Conservation (phyloP, 2,797 vertebrate genomes). For the Gymnoscopelus braueri region DNA sequence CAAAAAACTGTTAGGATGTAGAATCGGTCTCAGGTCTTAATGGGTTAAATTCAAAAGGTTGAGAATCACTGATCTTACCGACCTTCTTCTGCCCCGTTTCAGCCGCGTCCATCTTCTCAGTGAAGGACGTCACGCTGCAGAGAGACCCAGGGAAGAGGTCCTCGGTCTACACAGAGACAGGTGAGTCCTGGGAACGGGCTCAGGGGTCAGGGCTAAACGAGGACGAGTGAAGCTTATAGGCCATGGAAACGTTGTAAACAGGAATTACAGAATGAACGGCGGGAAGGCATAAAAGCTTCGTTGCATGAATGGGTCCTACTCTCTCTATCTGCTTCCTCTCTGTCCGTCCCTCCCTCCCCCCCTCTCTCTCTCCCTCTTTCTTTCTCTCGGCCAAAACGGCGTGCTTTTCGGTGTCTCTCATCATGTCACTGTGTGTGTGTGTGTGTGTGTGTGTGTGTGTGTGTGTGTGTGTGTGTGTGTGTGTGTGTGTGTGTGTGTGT, state of each 20-base stretch:
- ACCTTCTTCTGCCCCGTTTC: slow-evolving; percentile 23
- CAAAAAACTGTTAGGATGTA: no score
- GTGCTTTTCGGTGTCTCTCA: slow-evolving; percentile 37
- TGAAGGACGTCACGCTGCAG: slow-evolving; percentile 84
- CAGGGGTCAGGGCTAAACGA: background rate
- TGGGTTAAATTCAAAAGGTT: no score
- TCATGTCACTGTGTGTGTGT: slow-evolving; percentile 36
- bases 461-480: no score
- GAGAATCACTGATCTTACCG: slow-evolving; percentile 13
- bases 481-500: background rate
- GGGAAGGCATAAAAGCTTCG: background rate
- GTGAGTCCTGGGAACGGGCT: slow-evolving; percentile 63
- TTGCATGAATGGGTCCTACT: slow-evolving; percentile 26
- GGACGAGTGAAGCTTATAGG: background rate
- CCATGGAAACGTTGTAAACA: background rate
- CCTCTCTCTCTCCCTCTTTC: background rate
- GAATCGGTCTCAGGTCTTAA: no score
- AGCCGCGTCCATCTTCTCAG: slow-evolving; percentile 84
- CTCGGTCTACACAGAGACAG: slow-evolving; percentile 76
- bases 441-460: no score
- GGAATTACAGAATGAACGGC: background rate
- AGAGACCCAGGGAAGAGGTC: slow-evolving; percentile 84
- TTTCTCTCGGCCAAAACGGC: slow-evolving; percentile 27
- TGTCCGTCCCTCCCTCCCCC: slow-evolving; percentile 22
- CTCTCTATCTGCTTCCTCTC: slow-evolving; percentile 22